Evolutionary conservation across 2,888 invertebrate species (phyloP), one percentile per base, ranked within the genome.

Genomic region (Calliphora vomitoria): DNA sequence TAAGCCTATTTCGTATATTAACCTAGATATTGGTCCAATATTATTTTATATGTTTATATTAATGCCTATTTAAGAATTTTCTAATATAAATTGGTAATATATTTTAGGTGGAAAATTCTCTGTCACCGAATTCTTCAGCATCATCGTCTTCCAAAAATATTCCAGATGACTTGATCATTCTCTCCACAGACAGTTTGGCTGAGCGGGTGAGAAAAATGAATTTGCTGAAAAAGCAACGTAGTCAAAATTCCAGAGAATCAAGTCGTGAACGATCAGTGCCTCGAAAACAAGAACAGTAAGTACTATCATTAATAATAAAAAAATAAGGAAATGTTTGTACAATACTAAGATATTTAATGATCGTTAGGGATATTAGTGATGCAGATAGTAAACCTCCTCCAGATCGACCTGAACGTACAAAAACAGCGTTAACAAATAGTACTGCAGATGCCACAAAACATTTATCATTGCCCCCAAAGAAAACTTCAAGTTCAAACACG

Each of bases 121-220:
- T 95, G 88, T 94, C 94, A 87, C 91, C 95, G 89, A 94, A 94
- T 41, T 84, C 94, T 95, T 80, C 88, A 66, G 94, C 91, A 89
- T 86, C 90, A 78, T 89, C 91, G 58, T 86, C 91, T 86, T 89
- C 90, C 18, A 90, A 91, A 88, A 93, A 91, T 90, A 93, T 94
- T 90, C 94, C 94, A 89, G 93, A 95, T 89, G 94, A 94, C 89
- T 92, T 95, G 90, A 94, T 95, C 91, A 96, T 96, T 92, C 95
- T 94, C 91, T 96, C 96, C 93, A 95, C 95, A 90, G 96, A 96
- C 93, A 96, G 95, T 90, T 94, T 96, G 90, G 96, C 96, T 75
- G 95, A 96, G 93, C 95, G 96, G 90, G 96, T 96, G 83, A 95
- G 96, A 91, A 96, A 96, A 94, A 95, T 96, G 94, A 94, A 95